Conservation (phyloP, 2,797 vertebrate genomes). For the Fistularia tabacaria region DNA sequence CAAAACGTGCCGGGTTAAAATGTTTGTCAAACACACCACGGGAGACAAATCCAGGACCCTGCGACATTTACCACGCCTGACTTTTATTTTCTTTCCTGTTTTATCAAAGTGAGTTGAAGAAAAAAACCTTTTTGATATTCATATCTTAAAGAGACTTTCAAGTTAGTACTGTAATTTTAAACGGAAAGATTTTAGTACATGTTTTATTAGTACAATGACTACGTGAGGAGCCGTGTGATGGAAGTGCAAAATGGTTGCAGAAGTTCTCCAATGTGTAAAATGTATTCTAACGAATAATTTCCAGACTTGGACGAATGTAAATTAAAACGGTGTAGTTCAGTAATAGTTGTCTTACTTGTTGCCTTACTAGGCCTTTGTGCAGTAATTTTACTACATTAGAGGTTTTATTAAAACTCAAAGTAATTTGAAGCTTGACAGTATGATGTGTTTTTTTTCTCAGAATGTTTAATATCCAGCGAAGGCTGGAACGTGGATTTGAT, state of each 20-base stretch:
- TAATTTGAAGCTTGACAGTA: too few species aligned
- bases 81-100: conserved; percentile 1
- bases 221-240: neutral
- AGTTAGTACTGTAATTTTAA: conserved; percentile 5
- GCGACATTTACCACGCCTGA: neutral
- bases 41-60: too few species aligned
- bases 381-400: too few species aligned
- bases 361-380: neutral
- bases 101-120: conserved; percentile 1
- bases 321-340: neutral
- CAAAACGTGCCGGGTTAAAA: too few species aligned
- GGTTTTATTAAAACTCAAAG: too few species aligned
- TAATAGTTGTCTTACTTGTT: neutral
- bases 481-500: too few species aligned
- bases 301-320: neutral
- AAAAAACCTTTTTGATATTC: neutral
- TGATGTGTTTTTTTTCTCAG: too few species aligned
- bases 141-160: conserved; percentile 1
- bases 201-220: neutral
- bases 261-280: neutral
- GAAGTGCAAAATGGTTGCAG: neutral
- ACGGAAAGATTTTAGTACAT: conserved; percentile 16
- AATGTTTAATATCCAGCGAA: too few species aligned
- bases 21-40: too few species aligned
- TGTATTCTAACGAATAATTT: neutral